Percentiles rank a stretch among this genome's conserved stretches.
These are phyloP conservation scores for Phoxinus dragarum DNA, from an alignment of 2,797 vertebrate species.

Conservation along the genomic window DNA sequence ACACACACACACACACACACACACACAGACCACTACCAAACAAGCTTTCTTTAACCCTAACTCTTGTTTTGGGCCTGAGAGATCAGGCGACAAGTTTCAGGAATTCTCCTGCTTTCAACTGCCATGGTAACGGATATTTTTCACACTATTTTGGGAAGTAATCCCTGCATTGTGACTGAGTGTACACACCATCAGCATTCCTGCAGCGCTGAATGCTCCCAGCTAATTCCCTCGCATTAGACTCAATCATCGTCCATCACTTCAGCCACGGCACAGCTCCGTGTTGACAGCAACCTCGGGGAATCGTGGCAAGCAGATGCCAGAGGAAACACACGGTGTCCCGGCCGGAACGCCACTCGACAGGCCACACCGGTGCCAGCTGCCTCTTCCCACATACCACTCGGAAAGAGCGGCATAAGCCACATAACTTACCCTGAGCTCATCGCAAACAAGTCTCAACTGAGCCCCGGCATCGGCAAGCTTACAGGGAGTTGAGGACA, in stretches of 20 bases:
- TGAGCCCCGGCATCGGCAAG: background rate
- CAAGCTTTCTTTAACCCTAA: background rate
- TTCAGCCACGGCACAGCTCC: conserved; percentile 35
- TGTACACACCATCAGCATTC: conserved; percentile 46
- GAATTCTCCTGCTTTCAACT: conserved; percentile 36
- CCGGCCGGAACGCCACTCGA: background rate
- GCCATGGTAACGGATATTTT: conserved; percentile 45
- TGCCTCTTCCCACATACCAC: conserved; percentile 36
- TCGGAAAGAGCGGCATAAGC: conserved; percentile 13
- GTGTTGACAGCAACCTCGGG: conserved; percentile 47
- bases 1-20: background rate
- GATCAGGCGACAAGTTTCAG: conserved; percentile 13
- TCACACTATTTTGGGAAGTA: conserved; percentile 43
- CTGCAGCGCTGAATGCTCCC: conserved; percentile 27
- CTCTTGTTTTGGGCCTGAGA: conserved; percentile 2
- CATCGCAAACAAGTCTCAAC: conserved; percentile 41
- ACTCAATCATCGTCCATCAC: conserved; percentile 59
- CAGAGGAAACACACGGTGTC: conserved; percentile 31
- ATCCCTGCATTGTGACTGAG: conserved; percentile 52
- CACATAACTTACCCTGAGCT: conserved; percentile 39
- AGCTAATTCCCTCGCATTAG: conserved; percentile 55
- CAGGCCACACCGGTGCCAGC: conserved; percentile 17
- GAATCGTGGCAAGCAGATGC: conserved; percentile 30
- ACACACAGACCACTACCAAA: background rate
- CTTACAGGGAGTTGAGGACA: conserved; percentile 22